Percentiles rank a stretch among this genome's conserved stretches.
These are phyloP conservation scores for Drosophila pseudotalamancana DNA, from an alignment of 2,888 invertebrate genomes.

Conservation along the genomic window DNA sequence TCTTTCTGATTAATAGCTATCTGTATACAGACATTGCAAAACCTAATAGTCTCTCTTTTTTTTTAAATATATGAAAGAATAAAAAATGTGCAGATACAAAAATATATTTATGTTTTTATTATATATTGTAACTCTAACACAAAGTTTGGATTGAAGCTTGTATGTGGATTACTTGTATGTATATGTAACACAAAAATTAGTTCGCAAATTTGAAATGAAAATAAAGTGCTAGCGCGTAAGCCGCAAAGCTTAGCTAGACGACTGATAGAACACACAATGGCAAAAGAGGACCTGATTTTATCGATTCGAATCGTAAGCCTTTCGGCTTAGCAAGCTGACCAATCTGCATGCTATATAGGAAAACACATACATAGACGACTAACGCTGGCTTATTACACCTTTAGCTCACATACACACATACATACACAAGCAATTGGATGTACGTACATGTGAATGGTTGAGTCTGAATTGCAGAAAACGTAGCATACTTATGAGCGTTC, in stretches of 20 bases:
- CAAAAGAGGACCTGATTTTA: constrained; percentile 30
- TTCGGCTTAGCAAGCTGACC: constrained; percentile 30
- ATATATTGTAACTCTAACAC: background rate
- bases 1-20: too few relatives aligned
- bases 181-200: background rate
- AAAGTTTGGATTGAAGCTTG: constrained; percentile 3
- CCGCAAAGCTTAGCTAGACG: constrained; percentile 26
- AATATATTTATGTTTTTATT: background rate
- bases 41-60: too few relatives aligned
- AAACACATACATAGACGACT: constrained; percentile 9
- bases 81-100: too few relatives aligned
- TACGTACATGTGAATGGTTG: background rate
- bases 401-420: constrained; percentile 6
- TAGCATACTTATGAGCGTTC: constrained; percentile 71
- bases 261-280: constrained; percentile 31
- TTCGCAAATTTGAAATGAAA: constrained; percentile 8
- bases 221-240: constrained; percentile 21
- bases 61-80: too few relatives aligned
- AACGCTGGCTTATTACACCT: constrained; percentile 54
- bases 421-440: background rate
- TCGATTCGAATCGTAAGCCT: constrained; percentile 36
- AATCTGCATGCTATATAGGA: constrained; percentile 11
- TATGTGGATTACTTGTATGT: background rate
- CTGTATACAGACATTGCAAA: too few relatives aligned
- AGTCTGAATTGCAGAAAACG: constrained; percentile 34